phyloP scores from a whole-genome alignment of 2,888 invertebrate species.

The Aleiodes leptofemur region DNA sequence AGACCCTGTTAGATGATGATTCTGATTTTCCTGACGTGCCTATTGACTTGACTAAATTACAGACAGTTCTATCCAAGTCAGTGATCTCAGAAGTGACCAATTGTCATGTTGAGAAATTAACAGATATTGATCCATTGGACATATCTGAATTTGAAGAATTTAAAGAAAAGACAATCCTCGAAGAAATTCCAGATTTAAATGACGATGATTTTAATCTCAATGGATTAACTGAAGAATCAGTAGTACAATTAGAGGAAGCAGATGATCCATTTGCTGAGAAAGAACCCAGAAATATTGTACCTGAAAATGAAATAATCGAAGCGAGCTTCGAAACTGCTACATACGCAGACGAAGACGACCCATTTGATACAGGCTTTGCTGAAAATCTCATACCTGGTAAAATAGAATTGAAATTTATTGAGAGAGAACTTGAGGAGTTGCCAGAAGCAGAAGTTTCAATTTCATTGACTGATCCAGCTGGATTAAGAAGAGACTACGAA shows the following conservation, averaged over 20 bases:
- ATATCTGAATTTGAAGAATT: constrained; percentile 78
- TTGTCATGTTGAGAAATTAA: constrained; percentile 46
- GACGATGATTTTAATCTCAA: constrained; percentile 66
- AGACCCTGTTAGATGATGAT: constrained; percentile 86
- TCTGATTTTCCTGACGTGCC: constrained; percentile 82
- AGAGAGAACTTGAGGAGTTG: constrained; percentile 80
- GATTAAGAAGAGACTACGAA: constrained; percentile 73
- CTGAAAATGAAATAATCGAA: constrained; percentile 69
- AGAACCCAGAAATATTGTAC: constrained; percentile 69
- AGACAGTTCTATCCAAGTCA: constrained; percentile 65
- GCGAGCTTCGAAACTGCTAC: constrained; percentile 70
- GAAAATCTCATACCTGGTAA: constrained; percentile 84
- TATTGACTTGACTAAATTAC: constrained; percentile 80
- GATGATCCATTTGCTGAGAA: constrained; percentile 76
- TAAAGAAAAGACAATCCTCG: constrained; percentile 68
- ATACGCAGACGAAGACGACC: constrained; percentile 82
- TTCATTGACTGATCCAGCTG: constrained; percentile 81
- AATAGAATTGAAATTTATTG: constrained; percentile 79
- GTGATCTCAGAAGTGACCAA: constrained; percentile 57
- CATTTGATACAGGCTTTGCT: constrained; percentile 91
- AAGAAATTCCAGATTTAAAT: constrained; percentile 71
- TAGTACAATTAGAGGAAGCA: constrained; percentile 64
- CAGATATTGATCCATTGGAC: constrained; percentile 58
- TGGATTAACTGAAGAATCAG: constrained; percentile 54
- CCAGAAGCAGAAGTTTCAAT: constrained; percentile 76